Evolutionary conservation across 2,888 invertebrate genomes (phyloP), one percentile per base, ranked within the genome.

Genomic region (Hedychridium roseum): DNA sequence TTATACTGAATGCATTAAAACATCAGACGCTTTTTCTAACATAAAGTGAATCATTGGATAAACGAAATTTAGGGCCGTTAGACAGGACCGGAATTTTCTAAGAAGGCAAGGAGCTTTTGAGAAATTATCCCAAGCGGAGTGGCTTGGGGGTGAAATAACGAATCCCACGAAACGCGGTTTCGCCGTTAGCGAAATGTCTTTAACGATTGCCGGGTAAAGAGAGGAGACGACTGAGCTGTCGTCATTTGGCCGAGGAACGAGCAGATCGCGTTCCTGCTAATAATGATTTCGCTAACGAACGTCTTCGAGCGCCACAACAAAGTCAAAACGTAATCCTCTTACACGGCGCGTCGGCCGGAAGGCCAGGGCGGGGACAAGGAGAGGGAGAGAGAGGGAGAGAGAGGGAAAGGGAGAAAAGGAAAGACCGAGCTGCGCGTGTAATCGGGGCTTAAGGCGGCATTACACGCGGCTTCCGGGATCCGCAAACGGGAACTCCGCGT

Each of bases 231-330:
- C 23, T 23, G 5, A 5, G 5, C 2, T 6, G 23, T 41, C 32
- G 21, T 30, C 15, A 14, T 23, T 7, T 20, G 23, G 16, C 17
- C n/a, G 32, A 34, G 50, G 43, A 53, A 46, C 41, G 40, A 43
- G 54, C 57, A 59, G 54, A 62, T 62, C 50, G 54, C 54, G 45
- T 18, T 31, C 23, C 15, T 39, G 34, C 28, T 50, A 43, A 60
- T 58, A 56, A 64, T 58, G 63, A 65, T 67, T 70, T 54, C 61
- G 53, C 67, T 72, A 72, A 72, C 70, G 68, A 72, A 71, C 71
- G 68, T 72, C 72, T 72, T 71, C 61, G 61, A 57, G 54, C 41
- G 54, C 71, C 71, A 70, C 71, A 72, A 71, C 71, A 72, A 71
- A 72, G 71, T 70, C 61, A 50, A 55, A 43, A 48, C 52, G 45